Percentiles rank a stretch among this genome's conserved stretches.
Evolutionary conservation across 2,113 vertebrate genomes (phyloP).

Genomic region (Catharus minimus): DNA sequence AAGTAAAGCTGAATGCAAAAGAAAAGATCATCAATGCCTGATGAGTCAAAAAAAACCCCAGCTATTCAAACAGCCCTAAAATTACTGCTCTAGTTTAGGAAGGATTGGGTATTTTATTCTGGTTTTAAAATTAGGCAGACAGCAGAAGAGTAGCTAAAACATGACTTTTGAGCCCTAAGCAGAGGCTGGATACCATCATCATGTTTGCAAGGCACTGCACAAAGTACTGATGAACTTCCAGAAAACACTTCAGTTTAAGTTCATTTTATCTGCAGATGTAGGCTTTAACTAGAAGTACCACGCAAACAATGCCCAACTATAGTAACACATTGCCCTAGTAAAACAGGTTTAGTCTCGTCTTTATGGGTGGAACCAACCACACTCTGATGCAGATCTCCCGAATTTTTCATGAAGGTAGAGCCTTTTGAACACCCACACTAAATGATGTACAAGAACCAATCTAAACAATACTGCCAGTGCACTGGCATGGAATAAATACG

Average conservation of each 20-base stretch:
- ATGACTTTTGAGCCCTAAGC: not conserved
- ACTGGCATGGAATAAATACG: not conserved
- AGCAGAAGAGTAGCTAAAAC: not conserved
- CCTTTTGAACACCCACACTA: conserved; percentile 8
- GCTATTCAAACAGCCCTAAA: not conserved
- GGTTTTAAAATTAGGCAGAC: not conserved
- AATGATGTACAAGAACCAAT: not conserved
- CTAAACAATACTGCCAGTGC: not conserved
- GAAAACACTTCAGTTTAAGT: not conserved
- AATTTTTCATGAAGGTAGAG: not conserved
- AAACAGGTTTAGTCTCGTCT: not conserved
- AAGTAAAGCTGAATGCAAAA: not conserved
- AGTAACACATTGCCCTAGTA: not conserved
- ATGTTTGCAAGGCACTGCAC: fast-evolving
- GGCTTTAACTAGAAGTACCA: not conserved
- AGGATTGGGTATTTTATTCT: not conserved
- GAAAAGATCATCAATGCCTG: not conserved
- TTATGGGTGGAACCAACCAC: not conserved
- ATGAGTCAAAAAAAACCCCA: not conserved
- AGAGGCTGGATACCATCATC: not conserved
- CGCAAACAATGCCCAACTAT: not conserved
- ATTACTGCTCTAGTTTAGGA: not conserved
- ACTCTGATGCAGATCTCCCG: not conserved
- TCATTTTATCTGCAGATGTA: not conserved
- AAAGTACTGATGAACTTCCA: not conserved